A percentile compares a stretch with the other conserved stretches of the same genome.
Conservation (phyloP, 2,888 invertebrate genomes). For the Brassicogethes aeneus region DNA sequence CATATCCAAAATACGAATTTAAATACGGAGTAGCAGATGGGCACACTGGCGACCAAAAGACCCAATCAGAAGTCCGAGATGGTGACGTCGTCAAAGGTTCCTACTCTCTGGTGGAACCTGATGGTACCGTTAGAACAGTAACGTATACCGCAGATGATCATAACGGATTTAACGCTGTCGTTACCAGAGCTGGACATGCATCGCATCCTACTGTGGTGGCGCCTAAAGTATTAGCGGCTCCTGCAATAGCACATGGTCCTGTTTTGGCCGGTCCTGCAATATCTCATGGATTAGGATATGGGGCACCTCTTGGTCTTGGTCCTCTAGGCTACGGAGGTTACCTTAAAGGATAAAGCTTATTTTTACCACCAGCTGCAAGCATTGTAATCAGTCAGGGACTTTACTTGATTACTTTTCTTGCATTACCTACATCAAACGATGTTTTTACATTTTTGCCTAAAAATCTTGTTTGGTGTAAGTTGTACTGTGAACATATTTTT, state of each 20-base stretch:
- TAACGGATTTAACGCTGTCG: conserved; percentile 43
- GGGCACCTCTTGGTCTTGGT: too few relatives aligned
- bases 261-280: conserved; percentile 21
- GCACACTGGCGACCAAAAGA: conserved; percentile 49
- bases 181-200: conserved; percentile 46
- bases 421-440: conserved; percentile 15
- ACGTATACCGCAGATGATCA: conserved; percentile 50
- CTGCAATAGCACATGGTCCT: conserved; percentile 22
- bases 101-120: conserved; percentile 49
- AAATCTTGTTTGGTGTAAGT: conserved; percentile 13
- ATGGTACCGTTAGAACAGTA: conserved; percentile 49
- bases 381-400: conserved; percentile 6
- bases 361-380: conserved; percentile 7
- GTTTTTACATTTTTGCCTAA: conserved; percentile 16
- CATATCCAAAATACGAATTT: conserved; percentile 51
- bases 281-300: conserved; percentile 11
- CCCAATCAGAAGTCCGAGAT: conserved; percentile 46
- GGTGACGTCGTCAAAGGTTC: conserved; percentile 49
- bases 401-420: conserved; percentile 11
- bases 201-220: conserved; percentile 42
- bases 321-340: conserved; percentile 18
- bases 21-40: conserved; percentile 51
- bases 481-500: conserved; percentile 6
- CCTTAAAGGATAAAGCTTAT: conserved; percentile 16
- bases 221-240: conserved; percentile 30